Base-by-base conservation (phyloP, 2,888 invertebrate genomes). In the Protophormia terraenovae region DNA sequence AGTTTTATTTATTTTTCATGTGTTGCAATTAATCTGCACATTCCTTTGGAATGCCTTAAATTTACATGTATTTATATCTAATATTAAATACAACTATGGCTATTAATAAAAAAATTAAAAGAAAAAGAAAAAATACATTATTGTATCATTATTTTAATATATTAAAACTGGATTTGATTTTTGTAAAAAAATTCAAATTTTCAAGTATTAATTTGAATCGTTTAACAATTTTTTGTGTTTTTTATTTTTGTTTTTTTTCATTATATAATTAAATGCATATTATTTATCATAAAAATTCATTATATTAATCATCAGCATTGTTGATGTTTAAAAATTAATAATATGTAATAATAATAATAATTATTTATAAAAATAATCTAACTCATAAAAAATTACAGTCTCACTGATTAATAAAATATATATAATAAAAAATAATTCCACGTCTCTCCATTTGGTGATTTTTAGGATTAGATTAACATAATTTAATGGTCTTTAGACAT, bases 141-240 rank as follows among this genome's bases (percentile, higher is more conserved):
- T 53, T 80, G 71, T 72, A 72, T 80, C 38, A 41, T 64, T 71
- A 64, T 71, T 32, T 12, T 50, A 78, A 64, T 79, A 55, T 45
- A 38, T 72, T 73, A 84, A 69, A 73, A 85, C 67, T 77, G 66
- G 58, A 62, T 72, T 81, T 45, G 60, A 62, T 66, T 73, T 73
- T 80, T 73, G 73, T 80, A 80, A 71, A 72, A 79, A 84, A 80
- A 84, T 72, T 77, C 47, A 79, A 85, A 82, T 85, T 41, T 81
- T 82, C 73, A 81, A 71, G 55, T 79, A 66, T 71, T 80, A 47
- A 58, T 82, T 85, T 82, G 73, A 78, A 82, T 85, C 78, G 85
- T 82, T 85, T 71, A 85, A 85, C 85, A 85, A 85, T 85, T 85
- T n/a, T n/a, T n/a, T n/a, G n/a, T n/a, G n/a, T n/a, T n/a, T n/a